Percentiles rank a stretch among this genome's conserved stretches.
These are phyloP conservation scores for Macropis europaea DNA, from an alignment of 2,888 invertebrate genomes.

Conservation along the genomic window DNA sequence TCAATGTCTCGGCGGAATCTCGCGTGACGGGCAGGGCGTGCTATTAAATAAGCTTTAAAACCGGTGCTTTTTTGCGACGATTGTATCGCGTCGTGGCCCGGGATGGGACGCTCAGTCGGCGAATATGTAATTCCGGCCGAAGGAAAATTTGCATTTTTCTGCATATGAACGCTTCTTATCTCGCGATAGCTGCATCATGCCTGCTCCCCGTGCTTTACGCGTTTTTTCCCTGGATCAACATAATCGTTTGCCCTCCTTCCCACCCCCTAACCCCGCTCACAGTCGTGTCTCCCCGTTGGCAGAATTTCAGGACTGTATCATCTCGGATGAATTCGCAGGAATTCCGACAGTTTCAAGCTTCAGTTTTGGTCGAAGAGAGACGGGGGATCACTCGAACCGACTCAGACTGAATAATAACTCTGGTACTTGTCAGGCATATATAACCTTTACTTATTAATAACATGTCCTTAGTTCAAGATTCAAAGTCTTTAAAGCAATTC, in stretches of 20 bases:
- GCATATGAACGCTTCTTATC: constrained; percentile 20
- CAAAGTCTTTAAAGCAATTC: too few relatives aligned
- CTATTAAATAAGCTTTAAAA: constrained; percentile 54
- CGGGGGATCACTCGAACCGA: too few relatives aligned
- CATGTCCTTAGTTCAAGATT: too few relatives aligned
- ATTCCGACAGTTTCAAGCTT: too few relatives aligned
- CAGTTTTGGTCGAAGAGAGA: too few relatives aligned
- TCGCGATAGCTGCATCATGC: not conserved
- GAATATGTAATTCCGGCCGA: constrained; percentile 30
- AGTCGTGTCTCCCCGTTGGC: not conserved
- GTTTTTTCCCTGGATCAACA: not conserved
- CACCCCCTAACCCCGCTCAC: not conserved
- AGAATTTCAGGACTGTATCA: too few relatives aligned
- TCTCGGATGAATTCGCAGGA: too few relatives aligned
- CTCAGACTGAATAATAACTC: too few relatives aligned
- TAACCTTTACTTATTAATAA: too few relatives aligned
- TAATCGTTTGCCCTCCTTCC: not conserved
- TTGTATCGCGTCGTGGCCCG: constrained; percentile 32
- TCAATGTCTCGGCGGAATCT: constrained; percentile 2
- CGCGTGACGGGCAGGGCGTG: constrained; percentile 39
- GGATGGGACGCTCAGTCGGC: constrained; percentile 7
- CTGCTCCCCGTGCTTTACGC: not conserved
- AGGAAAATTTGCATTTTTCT: constrained; percentile 43
- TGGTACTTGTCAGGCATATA: too few relatives aligned
- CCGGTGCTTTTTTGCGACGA: too few relatives aligned